phyloP scores from a whole-genome alignment of 2,888 invertebrate species.

The Eupithecia abbreviata region DNA sequence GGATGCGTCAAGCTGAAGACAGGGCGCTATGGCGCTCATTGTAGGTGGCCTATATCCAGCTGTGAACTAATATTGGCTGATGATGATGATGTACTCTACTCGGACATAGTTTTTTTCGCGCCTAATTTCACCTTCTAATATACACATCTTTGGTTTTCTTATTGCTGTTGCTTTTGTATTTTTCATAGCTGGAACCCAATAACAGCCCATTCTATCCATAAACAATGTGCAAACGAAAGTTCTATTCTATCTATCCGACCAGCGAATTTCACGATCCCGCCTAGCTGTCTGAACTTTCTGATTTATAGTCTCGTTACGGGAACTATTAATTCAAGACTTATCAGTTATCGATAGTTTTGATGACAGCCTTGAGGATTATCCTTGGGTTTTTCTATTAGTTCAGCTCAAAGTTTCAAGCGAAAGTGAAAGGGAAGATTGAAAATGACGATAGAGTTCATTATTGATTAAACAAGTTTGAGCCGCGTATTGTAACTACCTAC shows the following conservation, averaged over 20 bases:
- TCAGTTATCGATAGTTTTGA: constrained; percentile 41
- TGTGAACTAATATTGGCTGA: too few species aligned
- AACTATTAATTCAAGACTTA: constrained; percentile 38
- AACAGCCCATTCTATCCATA: neutral
- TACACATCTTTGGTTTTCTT: too few species aligned
- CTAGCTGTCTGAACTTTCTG: constrained; percentile 37
- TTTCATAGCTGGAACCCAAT: too few species aligned
- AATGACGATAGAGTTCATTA: neutral
- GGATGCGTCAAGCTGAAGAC: too few species aligned
- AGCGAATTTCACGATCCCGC: constrained; percentile 20
- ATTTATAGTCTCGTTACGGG: constrained; percentile 32
- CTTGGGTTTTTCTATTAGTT: constrained; percentile 11
- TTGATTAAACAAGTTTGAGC: neutral
- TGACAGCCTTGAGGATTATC: constrained; percentile 21
- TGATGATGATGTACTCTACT: too few species aligned
- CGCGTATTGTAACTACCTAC: too few species aligned
- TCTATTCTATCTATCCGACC: neutral
- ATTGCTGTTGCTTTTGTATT: too few species aligned
- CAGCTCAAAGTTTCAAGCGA: constrained; percentile 3
- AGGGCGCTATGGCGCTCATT: too few species aligned
- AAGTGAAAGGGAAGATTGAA: neutral
- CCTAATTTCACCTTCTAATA: too few species aligned
- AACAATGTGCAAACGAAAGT: constrained; percentile 2
- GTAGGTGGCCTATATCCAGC: too few species aligned
- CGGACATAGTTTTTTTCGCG: too few species aligned